Evolutionary conservation across 2,888 invertebrate genomes (phyloP), one percentile per base, ranked within the genome.

Genomic region (Drosophila nigritarsus): DNA sequence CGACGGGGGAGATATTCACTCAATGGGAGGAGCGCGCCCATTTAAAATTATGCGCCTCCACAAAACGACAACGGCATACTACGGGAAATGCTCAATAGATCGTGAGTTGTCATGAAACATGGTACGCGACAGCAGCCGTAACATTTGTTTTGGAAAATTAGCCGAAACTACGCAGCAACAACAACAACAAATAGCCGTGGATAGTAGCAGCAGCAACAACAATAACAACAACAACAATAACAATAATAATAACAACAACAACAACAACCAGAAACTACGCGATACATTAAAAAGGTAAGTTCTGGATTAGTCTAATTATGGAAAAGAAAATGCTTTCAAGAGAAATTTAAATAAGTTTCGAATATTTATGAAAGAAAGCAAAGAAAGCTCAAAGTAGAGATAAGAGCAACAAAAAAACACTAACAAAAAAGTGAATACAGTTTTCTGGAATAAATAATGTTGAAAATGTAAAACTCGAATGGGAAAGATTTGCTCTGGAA

Each of bases 51-150:
- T 91, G 92, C 91, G 92, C 91, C 92, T 92, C 93, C 75, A 90
- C 97, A 97, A 45, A 45, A 15, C 45, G 45, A 96, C n/a, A n/a
- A n/a, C 65, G 82, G 97, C 96, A 85, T 90, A 96, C 96, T 90
- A 96, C 96, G 81, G 54, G 78, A 96, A 95, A 96, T 96, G 96
- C 96, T 86, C 65, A 72, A 83, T 73, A 82, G 80, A 82, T 85
- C 83, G 88, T 85, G 88, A 84, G 87, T 85, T 80, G 63, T 83
- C 78, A 18, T 40, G 97, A 98, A 97, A 97, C 85, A 99, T 99
- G 99, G 99, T 99, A 97, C 98, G 99, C 97, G 98, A 99, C 98
- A 98, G 98, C 97, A 98, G 98, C 96, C 98, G 99, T 96, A 98
- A 99, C 96, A 97, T 99, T 96, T 98, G 98, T 98, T 98, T 99